phyloP scores from a whole-genome alignment of 2,113 vertebrate species.

The Lathamus discolor region DNA sequence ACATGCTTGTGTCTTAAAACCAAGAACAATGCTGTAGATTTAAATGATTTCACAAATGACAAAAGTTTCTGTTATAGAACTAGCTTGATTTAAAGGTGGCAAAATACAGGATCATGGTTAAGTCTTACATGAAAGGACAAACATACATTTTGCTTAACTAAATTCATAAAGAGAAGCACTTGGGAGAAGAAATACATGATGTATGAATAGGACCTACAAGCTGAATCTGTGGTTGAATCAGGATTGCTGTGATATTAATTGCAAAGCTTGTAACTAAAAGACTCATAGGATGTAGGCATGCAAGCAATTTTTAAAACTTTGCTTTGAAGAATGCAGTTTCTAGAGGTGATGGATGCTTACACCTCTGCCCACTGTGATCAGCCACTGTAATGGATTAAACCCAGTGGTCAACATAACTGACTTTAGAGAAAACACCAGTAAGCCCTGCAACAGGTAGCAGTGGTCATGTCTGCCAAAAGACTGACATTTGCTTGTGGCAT shows the following conservation, averaged over 20 bases:
- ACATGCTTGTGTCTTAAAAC: neutral
- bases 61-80: neutral
- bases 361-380: neutral
- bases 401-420: neutral
- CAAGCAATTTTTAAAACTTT: neutral
- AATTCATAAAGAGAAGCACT: neutral
- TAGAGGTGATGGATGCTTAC: neutral
- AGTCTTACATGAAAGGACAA: neutral
- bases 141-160: neutral
- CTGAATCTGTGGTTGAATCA: neutral
- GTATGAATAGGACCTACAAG: neutral
- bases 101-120: neutral
- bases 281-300: neutral
- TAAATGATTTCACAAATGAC: neutral
- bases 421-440: neutral
- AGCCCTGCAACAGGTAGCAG: neutral
- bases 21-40: neutral
- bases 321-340: neutral
- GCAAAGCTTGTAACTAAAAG: neutral
- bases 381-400: neutral
- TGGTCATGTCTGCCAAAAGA: neutral
- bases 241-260: neutral
- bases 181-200: neutral
- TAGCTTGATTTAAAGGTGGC: neutral
- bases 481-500: neutral